phyloP scores from a whole-genome alignment of 2,113 vertebrate genomes.

The Pachycephala philippinensis region DNA sequence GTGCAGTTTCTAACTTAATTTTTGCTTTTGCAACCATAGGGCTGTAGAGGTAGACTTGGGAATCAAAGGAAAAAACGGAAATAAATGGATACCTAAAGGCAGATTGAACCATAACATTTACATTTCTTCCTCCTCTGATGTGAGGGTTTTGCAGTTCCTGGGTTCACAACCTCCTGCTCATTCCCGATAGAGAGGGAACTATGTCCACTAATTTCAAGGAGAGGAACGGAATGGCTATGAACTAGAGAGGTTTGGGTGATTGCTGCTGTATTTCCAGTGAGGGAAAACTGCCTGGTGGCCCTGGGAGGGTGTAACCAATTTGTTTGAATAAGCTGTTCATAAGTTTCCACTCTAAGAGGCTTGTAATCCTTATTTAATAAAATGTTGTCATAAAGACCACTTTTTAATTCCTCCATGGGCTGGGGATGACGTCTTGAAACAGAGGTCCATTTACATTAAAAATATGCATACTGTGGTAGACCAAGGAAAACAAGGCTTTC shows the following conservation, averaged over 20 bases:
- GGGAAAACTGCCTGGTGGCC: not conserved
- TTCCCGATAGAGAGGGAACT: not conserved
- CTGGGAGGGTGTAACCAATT: conserved; percentile 16
- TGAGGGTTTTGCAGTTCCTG: not conserved
- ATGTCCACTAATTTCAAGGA: not conserved
- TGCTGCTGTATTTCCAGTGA: not conserved
- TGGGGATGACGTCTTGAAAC: conserved; percentile 39
- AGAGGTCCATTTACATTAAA: conserved; percentile 46
- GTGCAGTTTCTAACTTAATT: not conserved
- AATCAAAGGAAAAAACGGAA: not conserved
- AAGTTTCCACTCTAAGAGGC: conserved; percentile 20
- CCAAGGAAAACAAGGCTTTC: conserved; percentile 24
- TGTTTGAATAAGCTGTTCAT: conserved; percentile 46
- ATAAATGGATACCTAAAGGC: not conserved
- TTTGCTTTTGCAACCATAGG: not conserved
- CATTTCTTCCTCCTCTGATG: conserved; percentile 36
- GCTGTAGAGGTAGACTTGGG: not conserved
- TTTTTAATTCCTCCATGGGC: conserved; percentile 18
- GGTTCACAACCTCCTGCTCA: not conserved
- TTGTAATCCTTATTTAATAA: conserved; percentile 44
- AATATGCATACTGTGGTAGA: conserved; percentile 19
- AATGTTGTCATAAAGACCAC: conserved; percentile 38
- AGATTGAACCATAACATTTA: conserved; percentile 8
- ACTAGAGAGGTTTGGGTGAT: not conserved
- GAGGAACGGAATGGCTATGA: accelerated